Percentiles rank a stretch among this genome's conserved stretches.
Conservation (phyloP, 2,113 vertebrate species). For the Leucoraja erinaceus region DNA sequence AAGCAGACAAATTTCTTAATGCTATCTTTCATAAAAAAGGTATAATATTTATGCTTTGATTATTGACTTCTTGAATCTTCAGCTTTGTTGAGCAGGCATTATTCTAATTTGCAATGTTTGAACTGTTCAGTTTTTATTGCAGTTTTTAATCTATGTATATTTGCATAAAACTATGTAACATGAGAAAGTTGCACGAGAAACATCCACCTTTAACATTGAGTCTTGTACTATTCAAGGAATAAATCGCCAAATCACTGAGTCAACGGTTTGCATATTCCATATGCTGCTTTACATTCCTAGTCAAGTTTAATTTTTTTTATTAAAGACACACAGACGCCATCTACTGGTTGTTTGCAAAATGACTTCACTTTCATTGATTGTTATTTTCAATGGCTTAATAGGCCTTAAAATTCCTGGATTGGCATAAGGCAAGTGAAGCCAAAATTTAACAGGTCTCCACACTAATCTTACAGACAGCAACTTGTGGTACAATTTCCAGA, state of each 20-base stretch:
- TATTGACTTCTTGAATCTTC: background rate
- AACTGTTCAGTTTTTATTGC: background rate
- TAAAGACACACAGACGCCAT: background rate
- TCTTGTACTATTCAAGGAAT: background rate
- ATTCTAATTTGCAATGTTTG: background rate
- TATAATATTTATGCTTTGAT: conserved; percentile 50
- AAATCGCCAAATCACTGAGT: background rate
- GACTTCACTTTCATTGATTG: background rate
- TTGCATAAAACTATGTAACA: background rate
- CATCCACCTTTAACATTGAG: background rate
- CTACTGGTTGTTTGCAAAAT: conserved; percentile 4
- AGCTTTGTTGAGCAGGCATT: background rate
- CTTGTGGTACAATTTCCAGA: background rate
- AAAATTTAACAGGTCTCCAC: background rate
- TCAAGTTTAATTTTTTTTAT: background rate
- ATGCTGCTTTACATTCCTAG: background rate
- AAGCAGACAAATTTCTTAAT: conserved; percentile 94
- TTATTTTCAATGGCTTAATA: conserved; percentile 4
- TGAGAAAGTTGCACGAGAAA: background rate
- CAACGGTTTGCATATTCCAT: background rate
- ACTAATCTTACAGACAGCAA: background rate
- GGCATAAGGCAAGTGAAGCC: background rate
- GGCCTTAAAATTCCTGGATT: background rate
- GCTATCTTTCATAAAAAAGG: conserved; percentile 98
- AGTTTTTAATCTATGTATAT: background rate